Conservation (phyloP, 2,797 vertebrate species). For the Trichosurus vulpecula region DNA sequence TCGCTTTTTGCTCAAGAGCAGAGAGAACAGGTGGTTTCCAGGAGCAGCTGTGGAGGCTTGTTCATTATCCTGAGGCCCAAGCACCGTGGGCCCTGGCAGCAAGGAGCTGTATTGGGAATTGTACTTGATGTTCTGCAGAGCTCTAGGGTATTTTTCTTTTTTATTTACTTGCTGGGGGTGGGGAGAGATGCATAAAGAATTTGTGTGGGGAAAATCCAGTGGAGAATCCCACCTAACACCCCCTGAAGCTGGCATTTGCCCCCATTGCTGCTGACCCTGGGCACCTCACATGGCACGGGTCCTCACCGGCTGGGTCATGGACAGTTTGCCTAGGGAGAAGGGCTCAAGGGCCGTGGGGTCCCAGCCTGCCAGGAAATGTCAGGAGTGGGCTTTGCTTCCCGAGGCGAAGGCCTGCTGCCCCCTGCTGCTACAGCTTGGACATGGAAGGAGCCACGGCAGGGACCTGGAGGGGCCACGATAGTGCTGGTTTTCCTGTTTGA, state of each 20-base stretch:
- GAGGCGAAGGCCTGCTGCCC: background rate
- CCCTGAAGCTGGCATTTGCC: background rate
- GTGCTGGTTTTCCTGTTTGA: background rate
- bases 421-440: background rate
- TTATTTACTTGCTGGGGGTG: background rate
- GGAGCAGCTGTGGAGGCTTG: constrained; percentile 43
- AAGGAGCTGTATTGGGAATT: background rate
- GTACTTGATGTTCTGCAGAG: background rate
- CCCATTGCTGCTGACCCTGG: background rate
- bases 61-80: constrained; percentile 37
- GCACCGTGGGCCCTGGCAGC: constrained; percentile 18
- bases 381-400: background rate
- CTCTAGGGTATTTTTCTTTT: no score
- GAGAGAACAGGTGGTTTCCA: constrained; percentile 3
- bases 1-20: constrained; percentile 37
- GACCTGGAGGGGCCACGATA: background rate
- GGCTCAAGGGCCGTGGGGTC: background rate
- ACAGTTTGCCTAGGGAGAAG: background rate
- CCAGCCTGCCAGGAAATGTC: background rate
- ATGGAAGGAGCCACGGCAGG: constrained; percentile 1
- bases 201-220: background rate
- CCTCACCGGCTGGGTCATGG: background rate
- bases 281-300: background rate
- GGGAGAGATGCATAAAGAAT: background rate
- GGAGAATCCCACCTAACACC: background rate